These are phyloP conservation scores for Nebria brevicollis DNA, from an alignment of 2,888 invertebrate genomes.

Conservation along the genomic window DNA sequence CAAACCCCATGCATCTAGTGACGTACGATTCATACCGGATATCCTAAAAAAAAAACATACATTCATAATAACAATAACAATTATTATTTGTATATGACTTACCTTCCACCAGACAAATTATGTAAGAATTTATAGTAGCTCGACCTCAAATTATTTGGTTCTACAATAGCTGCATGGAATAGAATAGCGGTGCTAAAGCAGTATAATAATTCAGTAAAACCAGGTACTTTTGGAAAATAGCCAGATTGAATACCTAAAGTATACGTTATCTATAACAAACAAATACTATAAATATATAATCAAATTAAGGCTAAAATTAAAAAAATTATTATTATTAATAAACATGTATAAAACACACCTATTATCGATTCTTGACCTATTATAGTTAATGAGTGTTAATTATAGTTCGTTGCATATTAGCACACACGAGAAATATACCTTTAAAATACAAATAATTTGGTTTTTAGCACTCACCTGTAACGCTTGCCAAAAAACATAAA, in stretches of 20 bases:
- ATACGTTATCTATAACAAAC: conserved; percentile 72
- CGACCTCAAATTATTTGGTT: conserved; percentile 80
- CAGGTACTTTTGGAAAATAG: conserved; percentile 73
- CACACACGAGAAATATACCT: background rate
- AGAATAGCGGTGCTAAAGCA: conserved; percentile 80
- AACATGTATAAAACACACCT: no score
- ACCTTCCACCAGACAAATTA: conserved; percentile 77
- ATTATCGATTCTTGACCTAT: no score
- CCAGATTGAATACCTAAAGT: conserved; percentile 74
- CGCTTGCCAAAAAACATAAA: conserved; percentile 85
- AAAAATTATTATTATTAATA: no score
- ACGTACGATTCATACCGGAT: conserved; percentile 68
- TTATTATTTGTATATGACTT: conserved; percentile 49
- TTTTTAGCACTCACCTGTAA: conserved; percentile 70
- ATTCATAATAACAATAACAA: background rate
- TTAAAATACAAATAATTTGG: conserved; percentile 18
- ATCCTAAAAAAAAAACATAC: conserved; percentile 63
- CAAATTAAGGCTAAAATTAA: no score
- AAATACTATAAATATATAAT: background rate
- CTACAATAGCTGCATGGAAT: conserved; percentile 81
- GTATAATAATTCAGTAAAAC: conserved; percentile 78
- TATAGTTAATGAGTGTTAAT: no score
- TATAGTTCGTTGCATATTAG: background rate
- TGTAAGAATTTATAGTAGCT: conserved; percentile 86
- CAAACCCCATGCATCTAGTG: conserved; percentile 71